Conservation (phyloP, 2,888 invertebrate species). For the Perdita meconis region DNA sequence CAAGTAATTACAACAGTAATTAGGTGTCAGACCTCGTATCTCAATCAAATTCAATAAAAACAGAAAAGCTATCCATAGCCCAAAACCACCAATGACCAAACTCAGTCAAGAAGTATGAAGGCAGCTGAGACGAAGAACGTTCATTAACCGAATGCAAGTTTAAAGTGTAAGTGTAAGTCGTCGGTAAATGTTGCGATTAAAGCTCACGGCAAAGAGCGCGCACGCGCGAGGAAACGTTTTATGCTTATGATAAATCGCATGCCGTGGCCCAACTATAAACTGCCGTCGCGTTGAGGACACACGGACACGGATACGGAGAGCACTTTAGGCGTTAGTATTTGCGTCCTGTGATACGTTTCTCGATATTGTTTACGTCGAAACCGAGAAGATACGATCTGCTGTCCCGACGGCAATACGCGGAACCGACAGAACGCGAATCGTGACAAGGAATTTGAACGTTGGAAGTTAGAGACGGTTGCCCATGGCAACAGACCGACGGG, state of each 20-base stretch:
- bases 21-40: no score
- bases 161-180: background rate
- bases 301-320: constrained; percentile 22
- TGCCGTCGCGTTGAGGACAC: constrained; percentile 4
- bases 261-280: constrained; percentile 37
- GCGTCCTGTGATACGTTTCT: background rate
- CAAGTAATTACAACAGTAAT: no score
- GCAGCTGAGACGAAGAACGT: background rate
- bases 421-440: constrained; percentile 1
- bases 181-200: constrained; percentile 33
- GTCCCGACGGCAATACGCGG: no score
- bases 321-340: constrained; percentile 4
- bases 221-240: constrained; percentile 11
- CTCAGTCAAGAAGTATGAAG: no score
- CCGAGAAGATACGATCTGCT: background rate
- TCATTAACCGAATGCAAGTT: constrained; percentile 15
- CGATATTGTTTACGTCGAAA: background rate
- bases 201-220: constrained; percentile 11
- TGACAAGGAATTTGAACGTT: background rate
- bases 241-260: constrained; percentile 45
- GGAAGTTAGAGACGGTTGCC: background rate
- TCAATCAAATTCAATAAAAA: no score
- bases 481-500: background rate
- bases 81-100: no score
- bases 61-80: no score